These are phyloP conservation scores for Echinometra lucunter DNA, from an alignment of 53 echinoderm and acorn worm genomes.

Conservation along the genomic window DNA sequence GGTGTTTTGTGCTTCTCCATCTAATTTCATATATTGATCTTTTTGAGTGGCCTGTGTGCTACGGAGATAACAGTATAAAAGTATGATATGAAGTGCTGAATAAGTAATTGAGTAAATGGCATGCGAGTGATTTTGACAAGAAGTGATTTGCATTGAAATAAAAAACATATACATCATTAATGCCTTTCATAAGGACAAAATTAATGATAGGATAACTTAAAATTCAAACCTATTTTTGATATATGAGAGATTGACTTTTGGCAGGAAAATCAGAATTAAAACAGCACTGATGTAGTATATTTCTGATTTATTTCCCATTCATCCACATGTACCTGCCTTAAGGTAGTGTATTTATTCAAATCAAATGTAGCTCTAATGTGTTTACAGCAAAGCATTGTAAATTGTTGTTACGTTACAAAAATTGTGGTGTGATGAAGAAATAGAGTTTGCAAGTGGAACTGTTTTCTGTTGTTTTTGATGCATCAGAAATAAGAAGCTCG, in stretches of 20 bases:
- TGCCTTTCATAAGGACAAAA: neutral
- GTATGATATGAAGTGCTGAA: too few species aligned
- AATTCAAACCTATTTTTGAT: too few species aligned
- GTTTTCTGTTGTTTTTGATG: neutral
- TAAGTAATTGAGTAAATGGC: neutral
- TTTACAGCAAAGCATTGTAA: too few species aligned
- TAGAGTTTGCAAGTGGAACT: neutral
- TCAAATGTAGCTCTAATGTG: too few species aligned
- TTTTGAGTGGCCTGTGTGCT: neutral
- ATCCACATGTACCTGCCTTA: too few species aligned
- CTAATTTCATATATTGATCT: conserved; percentile 28
- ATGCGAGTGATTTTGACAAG: neutral
- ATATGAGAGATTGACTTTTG: too few species aligned
- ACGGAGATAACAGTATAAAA: neutral
- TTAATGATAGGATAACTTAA: too few species aligned
- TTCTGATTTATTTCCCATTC: too few species aligned
- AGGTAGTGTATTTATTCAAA: too few species aligned
- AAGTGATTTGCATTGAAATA: neutral
- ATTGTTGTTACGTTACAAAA: neutral
- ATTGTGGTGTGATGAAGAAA: neutral
- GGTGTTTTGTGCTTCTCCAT: neutral
- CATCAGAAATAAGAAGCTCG: neutral
- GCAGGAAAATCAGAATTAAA: too few species aligned
- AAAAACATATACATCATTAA: neutral
- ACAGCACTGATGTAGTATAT: too few species aligned